Percentiles rank a stretch among this genome's conserved stretches.
phyloP scores from a whole-genome alignment of 2,888 invertebrate species.

The Argyra leucocephala region DNA sequence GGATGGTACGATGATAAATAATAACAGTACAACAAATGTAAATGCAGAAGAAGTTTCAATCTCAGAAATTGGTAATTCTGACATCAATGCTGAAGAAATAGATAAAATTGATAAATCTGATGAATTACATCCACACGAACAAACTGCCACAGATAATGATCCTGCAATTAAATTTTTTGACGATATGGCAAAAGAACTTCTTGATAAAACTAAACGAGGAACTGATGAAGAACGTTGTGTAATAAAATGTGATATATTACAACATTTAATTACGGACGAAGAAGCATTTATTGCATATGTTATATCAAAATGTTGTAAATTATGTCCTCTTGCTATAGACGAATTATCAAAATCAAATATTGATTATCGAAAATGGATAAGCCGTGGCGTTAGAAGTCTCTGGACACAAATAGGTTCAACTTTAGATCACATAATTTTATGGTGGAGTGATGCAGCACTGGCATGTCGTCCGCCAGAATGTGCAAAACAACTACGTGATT shows the following conservation, averaged over 20 bases:
- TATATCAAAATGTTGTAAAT: conserved; percentile 23
- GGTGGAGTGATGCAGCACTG: conserved; percentile 71
- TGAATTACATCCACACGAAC: conserved; percentile 30
- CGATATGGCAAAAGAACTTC: conserved; percentile 22
- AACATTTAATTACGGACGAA: conserved; percentile 57
- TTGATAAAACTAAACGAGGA: conserved; percentile 17
- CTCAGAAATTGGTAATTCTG: conserved; percentile 11
- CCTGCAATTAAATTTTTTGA: conserved; percentile 24
- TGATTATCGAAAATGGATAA: conserved; percentile 33
- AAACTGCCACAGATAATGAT: conserved; percentile 15
- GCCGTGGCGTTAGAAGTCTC: conserved; percentile 42
- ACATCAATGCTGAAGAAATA: conserved; percentile 12
- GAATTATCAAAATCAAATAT: conserved; percentile 14
- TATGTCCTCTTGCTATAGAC: conserved; percentile 25
- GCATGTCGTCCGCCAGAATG: conserved; percentile 56
- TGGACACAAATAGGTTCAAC: conserved; percentile 76
- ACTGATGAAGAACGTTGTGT: conserved; percentile 30
- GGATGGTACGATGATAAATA: conserved; percentile 25
- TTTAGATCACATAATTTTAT: conserved; percentile 69
- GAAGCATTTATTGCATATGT: conserved; percentile 52
- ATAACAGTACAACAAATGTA: conserved; percentile 26
- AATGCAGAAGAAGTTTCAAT: conserved; percentile 17
- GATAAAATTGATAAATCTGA: conserved; percentile 15
- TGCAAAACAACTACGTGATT: conserved; percentile 56
- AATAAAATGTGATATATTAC: conserved; percentile 50